These are phyloP conservation scores for Apodemia mormo DNA, from an alignment of 2,888 invertebrate genomes.

Conservation along the genomic window DNA sequence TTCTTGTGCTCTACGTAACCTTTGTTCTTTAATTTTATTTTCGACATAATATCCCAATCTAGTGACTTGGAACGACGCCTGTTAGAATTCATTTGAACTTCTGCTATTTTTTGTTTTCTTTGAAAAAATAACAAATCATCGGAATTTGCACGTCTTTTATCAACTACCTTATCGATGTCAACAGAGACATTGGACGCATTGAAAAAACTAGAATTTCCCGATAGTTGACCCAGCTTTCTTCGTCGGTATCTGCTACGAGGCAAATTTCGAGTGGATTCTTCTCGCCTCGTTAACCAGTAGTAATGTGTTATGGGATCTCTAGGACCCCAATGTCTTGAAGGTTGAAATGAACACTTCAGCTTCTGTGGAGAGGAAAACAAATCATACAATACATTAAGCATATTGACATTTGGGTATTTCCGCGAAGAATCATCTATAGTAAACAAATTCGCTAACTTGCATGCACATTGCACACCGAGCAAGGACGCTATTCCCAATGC, in stretches of 20 bases:
- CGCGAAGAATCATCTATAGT: conserved; percentile 22
- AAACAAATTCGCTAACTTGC: conserved; percentile 25
- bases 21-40: conserved; percentile 23
- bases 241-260: conserved; percentile 46
- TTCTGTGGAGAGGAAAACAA: conserved; percentile 55
- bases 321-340: conserved; percentile 73
- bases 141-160: conserved; percentile 57
- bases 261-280: conserved; percentile 44
- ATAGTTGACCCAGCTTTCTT: conserved; percentile 56
- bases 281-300: conserved; percentile 65
- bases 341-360: conserved; percentile 62
- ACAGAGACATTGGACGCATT: conserved; percentile 34
- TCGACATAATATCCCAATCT: conserved; percentile 45
- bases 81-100: conserved; percentile 34
- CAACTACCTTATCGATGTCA: conserved; percentile 29
- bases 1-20: conserved; percentile 19
- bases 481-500: conserved; percentile 33
- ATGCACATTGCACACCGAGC: conserved; percentile 29
- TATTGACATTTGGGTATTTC: background rate
- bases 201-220: conserved; percentile 48
- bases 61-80: conserved; percentile 55
- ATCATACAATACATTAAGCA: conserved; percentile 28
- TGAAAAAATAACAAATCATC: conserved; percentile 63
- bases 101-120: conserved; percentile 48
- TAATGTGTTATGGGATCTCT: conserved; percentile 71